These are phyloP conservation scores for Lynx canadensis DNA, from an alignment of 2,113 vertebrate species.

Conservation along the genomic window DNA sequence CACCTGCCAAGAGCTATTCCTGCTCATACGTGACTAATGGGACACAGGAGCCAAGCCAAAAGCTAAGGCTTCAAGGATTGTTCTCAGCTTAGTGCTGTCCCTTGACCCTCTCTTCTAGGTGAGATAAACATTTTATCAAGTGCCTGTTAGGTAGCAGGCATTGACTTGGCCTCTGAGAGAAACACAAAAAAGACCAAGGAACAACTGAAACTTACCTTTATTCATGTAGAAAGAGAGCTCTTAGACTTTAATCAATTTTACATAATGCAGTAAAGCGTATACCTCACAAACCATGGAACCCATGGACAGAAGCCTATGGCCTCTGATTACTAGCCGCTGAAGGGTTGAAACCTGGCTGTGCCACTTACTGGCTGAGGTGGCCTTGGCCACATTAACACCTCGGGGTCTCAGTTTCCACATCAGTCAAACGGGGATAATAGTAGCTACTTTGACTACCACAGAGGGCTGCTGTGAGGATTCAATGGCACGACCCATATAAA, in stretches of 20 bases:
- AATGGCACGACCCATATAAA: not conserved
- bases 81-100: not conserved
- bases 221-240: not conserved
- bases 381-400: not conserved
- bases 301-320: not conserved
- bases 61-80: not conserved
- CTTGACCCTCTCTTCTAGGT: not conserved
- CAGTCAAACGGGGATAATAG: not conserved
- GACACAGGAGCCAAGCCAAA: not conserved
- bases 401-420: not conserved
- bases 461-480: not conserved
- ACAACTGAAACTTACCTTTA: not conserved
- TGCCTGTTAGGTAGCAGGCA: not conserved
- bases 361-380: not conserved
- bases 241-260: not conserved
- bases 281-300: not conserved
- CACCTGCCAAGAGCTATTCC: not conserved
- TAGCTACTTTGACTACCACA: not conserved
- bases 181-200: not conserved
- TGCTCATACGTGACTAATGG: not conserved
- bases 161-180: not conserved
- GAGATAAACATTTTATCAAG: not conserved
- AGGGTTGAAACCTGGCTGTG: not conserved
- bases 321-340: not conserved
- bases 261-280: not conserved